Evolutionary conservation across 2,888 invertebrate species (phyloP).

Genomic region (Gymnosoma rotundatum): DNA sequence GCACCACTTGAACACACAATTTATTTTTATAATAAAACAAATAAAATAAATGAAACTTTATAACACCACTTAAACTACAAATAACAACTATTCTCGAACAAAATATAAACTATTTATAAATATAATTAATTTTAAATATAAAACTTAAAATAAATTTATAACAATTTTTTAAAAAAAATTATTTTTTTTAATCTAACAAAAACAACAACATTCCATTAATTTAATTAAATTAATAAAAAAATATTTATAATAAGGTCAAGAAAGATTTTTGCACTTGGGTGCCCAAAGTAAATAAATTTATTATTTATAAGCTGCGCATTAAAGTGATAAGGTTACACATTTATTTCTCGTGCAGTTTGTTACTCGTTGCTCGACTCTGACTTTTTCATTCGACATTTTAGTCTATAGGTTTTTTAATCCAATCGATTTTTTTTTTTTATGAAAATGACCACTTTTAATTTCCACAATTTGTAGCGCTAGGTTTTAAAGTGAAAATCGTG

Average conservation of each 20-base stretch:
- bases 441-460: too few species aligned
- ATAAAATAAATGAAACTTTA: conserved; percentile 56
- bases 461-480: too few species aligned
- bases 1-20: conserved; percentile 39
- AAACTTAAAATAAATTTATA: conserved; percentile 39
- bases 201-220: conserved; percentile 72
- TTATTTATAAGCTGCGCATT: conserved; percentile 12
- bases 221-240: conserved; percentile 60
- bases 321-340: neutral
- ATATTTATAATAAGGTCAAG: conserved; percentile 71
- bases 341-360: too few species aligned
- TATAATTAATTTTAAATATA: conserved; percentile 42
- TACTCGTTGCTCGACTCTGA: too few species aligned
- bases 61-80: conserved; percentile 53
- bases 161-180: conserved; percentile 67
- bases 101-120: conserved; percentile 33
- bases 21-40: conserved; percentile 17
- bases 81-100: conserved; percentile 39
- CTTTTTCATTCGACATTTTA: too few species aligned
- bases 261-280: conserved; percentile 76
- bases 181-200: conserved; percentile 28
- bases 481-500: too few species aligned
- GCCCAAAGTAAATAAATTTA: conserved; percentile 71
- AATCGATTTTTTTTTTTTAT: too few species aligned
- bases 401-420: too few species aligned